These are phyloP conservation scores for Crotophaga sulcirostris DNA, from an alignment of 2,113 vertebrate species.

Conservation along the genomic window DNA sequence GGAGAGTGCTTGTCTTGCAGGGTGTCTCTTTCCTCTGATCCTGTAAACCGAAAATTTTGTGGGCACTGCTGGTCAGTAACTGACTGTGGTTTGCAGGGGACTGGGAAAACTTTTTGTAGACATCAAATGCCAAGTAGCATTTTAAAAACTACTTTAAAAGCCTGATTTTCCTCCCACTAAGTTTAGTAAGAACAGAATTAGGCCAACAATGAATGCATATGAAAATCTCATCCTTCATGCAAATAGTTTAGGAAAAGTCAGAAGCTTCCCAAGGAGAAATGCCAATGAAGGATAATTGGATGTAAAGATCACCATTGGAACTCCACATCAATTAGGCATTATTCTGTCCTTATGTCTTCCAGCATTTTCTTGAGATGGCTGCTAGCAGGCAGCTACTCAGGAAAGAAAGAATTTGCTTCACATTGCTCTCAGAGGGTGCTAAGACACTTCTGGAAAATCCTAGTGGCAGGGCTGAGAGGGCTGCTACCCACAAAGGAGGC, in stretches of 20 bases:
- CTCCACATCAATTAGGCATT: not conserved
- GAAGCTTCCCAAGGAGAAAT: not conserved
- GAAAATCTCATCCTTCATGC: not conserved
- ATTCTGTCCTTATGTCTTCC: not conserved
- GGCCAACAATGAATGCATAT: not conserved
- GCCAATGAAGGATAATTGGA: not conserved
- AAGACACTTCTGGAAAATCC: not conserved
- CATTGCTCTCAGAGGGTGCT: not conserved
- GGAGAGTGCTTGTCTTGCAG: not conserved
- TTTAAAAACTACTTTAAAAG: not conserved
- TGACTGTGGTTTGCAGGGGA: not conserved
- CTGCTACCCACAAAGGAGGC: not conserved
- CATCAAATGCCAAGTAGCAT: not conserved
- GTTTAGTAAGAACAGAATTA: not conserved
- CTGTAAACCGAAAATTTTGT: not conserved
- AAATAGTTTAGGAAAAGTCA: not conserved
- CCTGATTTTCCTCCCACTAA: not conserved
- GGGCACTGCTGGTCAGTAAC: not conserved
- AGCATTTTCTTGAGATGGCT: not conserved
- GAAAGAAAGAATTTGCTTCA: conserved; percentile 4
- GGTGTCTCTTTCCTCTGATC: not conserved
- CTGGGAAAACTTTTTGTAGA: not conserved
- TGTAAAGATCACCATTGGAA: not conserved
- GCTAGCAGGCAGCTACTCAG: not conserved
- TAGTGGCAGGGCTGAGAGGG: not conserved